A percentile compares a stretch with the other conserved stretches of the same genome.
Evolutionary conservation across 2,797 vertebrate species (phyloP).

Genomic region (Coregonus ussuriensis): DNA sequence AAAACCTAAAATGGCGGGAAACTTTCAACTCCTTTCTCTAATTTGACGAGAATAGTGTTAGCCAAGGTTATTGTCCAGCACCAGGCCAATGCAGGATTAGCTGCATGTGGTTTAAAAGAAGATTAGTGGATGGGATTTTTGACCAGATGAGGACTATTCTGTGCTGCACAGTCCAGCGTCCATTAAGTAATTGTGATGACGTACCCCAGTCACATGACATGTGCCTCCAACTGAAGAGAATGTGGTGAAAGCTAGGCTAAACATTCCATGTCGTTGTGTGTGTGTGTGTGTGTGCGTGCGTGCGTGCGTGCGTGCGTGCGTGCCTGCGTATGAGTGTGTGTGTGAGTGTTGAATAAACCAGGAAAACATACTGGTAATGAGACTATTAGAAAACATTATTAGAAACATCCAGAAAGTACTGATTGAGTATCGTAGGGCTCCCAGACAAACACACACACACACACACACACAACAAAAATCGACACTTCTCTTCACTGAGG

Average conservation of each 20-base stretch:
- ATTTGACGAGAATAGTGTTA: constrained; percentile 16
- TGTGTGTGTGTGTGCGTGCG: too few relatives aligned
- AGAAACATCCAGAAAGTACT: too few relatives aligned
- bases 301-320: too few relatives aligned
- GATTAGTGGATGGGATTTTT: constrained; percentile 45
- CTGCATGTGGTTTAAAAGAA: constrained; percentile 44
- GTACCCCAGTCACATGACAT: background rate
- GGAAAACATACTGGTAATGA: too few relatives aligned
- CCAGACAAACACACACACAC: too few relatives aligned
- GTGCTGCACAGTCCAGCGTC: constrained; percentile 13
- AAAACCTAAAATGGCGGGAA: constrained; percentile 34
- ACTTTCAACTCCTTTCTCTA: constrained; percentile 11
- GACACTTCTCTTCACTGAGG: too few relatives aligned
- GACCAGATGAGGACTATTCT: constrained; percentile 44
- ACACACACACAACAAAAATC: too few relatives aligned
- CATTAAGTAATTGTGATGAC: constrained; percentile 55
- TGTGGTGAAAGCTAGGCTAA: background rate
- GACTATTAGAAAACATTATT: too few relatives aligned
- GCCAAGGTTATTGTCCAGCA: constrained; percentile 25
- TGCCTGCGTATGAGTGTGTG: too few relatives aligned
- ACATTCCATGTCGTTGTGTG: too few relatives aligned
- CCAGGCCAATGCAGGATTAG: constrained; percentile 49
- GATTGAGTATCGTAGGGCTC: too few relatives aligned
- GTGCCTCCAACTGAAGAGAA: constrained; percentile 8
- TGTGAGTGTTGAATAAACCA: too few relatives aligned